Conservation (phyloP, 2,888 invertebrate genomes). For the Lasioglossum villosulum region DNA sequence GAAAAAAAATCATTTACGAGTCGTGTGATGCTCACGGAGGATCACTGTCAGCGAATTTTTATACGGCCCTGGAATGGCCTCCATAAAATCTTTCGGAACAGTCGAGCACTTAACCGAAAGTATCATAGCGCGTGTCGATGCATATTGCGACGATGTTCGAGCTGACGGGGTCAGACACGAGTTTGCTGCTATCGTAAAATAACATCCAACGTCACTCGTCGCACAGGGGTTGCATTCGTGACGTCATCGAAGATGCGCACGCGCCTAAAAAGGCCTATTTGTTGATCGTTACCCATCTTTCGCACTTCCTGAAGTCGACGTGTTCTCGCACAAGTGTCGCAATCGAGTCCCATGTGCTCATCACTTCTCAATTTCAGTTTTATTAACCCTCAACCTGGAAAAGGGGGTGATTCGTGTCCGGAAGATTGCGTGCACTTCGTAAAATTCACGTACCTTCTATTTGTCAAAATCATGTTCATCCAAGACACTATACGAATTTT, state of each 20-base stretch:
- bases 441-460: not conserved
- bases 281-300: conserved; percentile 77
- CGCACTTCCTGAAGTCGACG: conserved; percentile 37
- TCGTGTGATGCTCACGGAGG: conserved; percentile 8
- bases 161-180: conserved; percentile 45
- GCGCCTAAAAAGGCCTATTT: conserved; percentile 69
- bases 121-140: conserved; percentile 60
- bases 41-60: conserved; percentile 10
- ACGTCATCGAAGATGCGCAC: conserved; percentile 71
- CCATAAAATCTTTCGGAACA: conserved; percentile 19
- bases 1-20: not conserved
- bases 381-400: not conserved
- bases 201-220: conserved; percentile 61
- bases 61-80: not conserved
- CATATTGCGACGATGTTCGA: conserved; percentile 54
- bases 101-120: conserved; percentile 27
- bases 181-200: conserved; percentile 57
- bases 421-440: not conserved
- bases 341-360: not conserved
- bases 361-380: not conserved
- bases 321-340: conserved; percentile 26
- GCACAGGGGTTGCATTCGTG: conserved; percentile 62
- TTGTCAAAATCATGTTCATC: not conserved
- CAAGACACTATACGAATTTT: no score
- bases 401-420: not conserved